Percentiles rank a stretch among this genome's conserved stretches.
Evolutionary conservation across 2,888 invertebrate genomes (phyloP).

Genomic region (Caenorhabditis drosophilae): DNA sequence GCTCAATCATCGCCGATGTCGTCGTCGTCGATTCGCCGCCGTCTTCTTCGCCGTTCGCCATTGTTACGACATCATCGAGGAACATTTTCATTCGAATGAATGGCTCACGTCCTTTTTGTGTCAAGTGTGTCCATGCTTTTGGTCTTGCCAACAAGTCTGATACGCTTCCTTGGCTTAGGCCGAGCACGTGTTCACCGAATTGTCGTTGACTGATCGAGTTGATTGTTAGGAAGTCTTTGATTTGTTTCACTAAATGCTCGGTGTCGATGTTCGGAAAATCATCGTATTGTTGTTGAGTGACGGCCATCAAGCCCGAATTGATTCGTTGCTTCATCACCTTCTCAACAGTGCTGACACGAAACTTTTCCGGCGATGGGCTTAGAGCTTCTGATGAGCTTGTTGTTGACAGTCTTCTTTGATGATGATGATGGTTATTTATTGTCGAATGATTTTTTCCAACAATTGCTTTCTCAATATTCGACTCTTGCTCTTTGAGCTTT

Average conservation of each 20-base stretch:
- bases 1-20: neutral
- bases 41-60: neutral
- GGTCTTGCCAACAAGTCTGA: slow-evolving; percentile 94
- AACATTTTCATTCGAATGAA: slow-evolving; percentile 98
- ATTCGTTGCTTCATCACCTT: slow-evolving; percentile 41
- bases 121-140: slow-evolving; percentile 98
- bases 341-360: slow-evolving; percentile 8
- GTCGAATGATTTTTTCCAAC: no score
- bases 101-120: slow-evolving; percentile 86
- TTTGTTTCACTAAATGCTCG: slow-evolving; percentile 84
- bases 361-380: neutral
- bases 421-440: no score
- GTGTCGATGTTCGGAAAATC: slow-evolving; percentile 91
- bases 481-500: slow-evolving; percentile 81
- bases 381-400: no score
- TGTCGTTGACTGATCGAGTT: slow-evolving; percentile 86
- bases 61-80: slow-evolving; percentile 74
- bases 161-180: slow-evolving; percentile 93
- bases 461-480: no score
- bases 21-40: no score
- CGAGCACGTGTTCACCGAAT: slow-evolving; percentile 97
- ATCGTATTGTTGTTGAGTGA: slow-evolving; percentile 98
- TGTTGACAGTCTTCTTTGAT: no score
- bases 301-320: slow-evolving; percentile 84
- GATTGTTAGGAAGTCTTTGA: slow-evolving; percentile 72